Evolutionary conservation across 2,888 invertebrate species (phyloP), one percentile per base, ranked within the genome.

Genomic region (Macropis europaea): DNA sequence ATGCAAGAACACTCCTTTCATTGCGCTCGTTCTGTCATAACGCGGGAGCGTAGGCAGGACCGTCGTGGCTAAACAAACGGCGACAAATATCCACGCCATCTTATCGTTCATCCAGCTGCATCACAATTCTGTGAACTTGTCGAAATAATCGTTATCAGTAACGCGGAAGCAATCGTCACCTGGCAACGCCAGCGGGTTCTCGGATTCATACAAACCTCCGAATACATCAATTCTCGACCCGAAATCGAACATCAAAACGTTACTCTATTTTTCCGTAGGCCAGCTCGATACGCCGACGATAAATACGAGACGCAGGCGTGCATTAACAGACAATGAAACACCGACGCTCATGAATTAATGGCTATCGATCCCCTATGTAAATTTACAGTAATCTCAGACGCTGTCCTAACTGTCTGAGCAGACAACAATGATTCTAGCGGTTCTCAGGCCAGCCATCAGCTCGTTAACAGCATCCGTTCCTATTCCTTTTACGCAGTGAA

Each of bases 291-390:
- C 3, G n/a, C 28, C 28, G 11, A n/a, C 17, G 30, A 57, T 40
- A 64, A 57, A 64, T 52, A 53, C 24, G 15, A 60, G 36, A 63
- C 48, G 50, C 56, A 30, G 30, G 48, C 32, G 47, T 48, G 28
- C 28, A 54, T 48, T 70, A 61, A 54, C 38, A 71, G 54, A 71
- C 62, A 56, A 61, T 43, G 50, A 56, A 72, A 57, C 40, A 57
- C 26, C 45, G 28, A 43, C 40, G 57, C 69, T 54, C 28, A 54
- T 17, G 38, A 73, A 73, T 72, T 72, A 73, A 50, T 56, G 73
- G 50, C 56, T 73, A 66, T 72, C 60, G 73, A 73, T 72, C 72
- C 30, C 47, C 54, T 59, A 73, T 66, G 73, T 47, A 73, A 66
- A 73, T 73, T 60, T 50, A 13, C 36, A 43, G 66, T 50, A 54